Conservation (phyloP, 2,113 vertebrate species). For the Corythoichthys intestinalis region DNA sequence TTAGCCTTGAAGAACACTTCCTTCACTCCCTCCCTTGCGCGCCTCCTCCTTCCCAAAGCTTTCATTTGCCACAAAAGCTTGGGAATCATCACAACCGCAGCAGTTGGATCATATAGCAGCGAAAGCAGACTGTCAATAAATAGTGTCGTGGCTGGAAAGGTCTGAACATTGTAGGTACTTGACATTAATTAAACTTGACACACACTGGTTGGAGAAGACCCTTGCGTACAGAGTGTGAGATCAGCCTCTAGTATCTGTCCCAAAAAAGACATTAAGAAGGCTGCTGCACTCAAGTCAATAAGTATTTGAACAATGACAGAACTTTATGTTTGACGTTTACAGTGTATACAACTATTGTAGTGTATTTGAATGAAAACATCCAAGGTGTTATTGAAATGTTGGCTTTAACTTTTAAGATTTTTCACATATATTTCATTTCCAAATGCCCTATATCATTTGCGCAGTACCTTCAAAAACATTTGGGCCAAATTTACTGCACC, state of each 20-base stretch:
- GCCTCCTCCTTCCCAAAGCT: slow-evolving; percentile 2
- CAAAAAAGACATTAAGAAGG: slow-evolving; percentile 4
- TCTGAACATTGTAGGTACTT: slow-evolving; percentile 11
- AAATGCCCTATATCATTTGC: no score
- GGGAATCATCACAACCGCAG: slow-evolving; percentile 6
- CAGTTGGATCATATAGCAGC: slow-evolving; percentile 18
- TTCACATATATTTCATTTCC: no score
- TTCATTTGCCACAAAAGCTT: background rate
- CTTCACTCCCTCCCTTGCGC: slow-evolving; percentile 19
- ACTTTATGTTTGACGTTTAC: background rate
- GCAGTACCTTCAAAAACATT: background rate
- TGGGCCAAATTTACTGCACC: background rate
- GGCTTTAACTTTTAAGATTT: no score
- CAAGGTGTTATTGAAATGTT: background rate
- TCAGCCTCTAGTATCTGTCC: background rate
- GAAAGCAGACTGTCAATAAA: slow-evolving; percentile 35
- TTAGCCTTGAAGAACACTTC: slow-evolving; percentile 17
- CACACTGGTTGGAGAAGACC: background rate
- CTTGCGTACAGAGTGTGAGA: background rate
- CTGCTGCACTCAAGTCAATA: background rate
- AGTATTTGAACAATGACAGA: background rate
- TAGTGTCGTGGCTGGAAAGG: background rate
- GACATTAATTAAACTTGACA: slow-evolving; percentile 7
- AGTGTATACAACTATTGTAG: background rate
- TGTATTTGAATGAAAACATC: background rate